These are phyloP conservation scores for Scaeva pyrastri DNA, from an alignment of 2,888 invertebrate species.

Conservation along the genomic window DNA sequence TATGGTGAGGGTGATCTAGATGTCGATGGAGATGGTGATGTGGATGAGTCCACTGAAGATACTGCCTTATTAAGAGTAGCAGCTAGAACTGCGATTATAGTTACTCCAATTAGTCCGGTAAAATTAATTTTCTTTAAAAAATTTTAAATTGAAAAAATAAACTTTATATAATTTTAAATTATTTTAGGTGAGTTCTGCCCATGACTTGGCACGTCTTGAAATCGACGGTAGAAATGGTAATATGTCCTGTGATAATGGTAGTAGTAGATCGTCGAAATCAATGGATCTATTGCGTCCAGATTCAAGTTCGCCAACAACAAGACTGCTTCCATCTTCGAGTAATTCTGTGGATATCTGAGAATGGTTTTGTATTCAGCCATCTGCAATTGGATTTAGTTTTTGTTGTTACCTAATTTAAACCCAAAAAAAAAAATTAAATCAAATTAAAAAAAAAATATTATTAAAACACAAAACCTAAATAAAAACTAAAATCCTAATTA, in stretches of 20 bases:
- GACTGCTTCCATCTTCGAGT: slow-evolving; percentile 73
- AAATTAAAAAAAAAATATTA: background rate
- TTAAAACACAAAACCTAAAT: background rate
- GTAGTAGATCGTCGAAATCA: slow-evolving; percentile 70
- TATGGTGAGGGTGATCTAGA: slow-evolving; percentile 84
- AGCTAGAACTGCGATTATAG: slow-evolving; percentile 84
- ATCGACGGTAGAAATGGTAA: slow-evolving; percentile 77
- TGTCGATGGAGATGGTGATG: slow-evolving; percentile 84
- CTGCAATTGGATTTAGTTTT: slow-evolving; percentile 69
- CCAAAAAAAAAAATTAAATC: slow-evolving; percentile 16
- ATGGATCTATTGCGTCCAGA: slow-evolving; percentile 79
- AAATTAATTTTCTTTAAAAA: too few relatives aligned
- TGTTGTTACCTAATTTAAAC: slow-evolving; percentile 45
- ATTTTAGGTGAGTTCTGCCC: slow-evolving; percentile 83
- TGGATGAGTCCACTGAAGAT: slow-evolving; percentile 85
- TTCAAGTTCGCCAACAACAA: slow-evolving; percentile 75
- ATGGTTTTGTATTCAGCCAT: slow-evolving; percentile 75
- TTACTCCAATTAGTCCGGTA: slow-evolving; percentile 84
- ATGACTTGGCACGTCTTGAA: slow-evolving; percentile 81
- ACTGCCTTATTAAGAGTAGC: slow-evolving; percentile 85
- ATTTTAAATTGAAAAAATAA: background rate
- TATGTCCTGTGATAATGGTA: slow-evolving; percentile 63
- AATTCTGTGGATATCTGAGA: slow-evolving; percentile 76
- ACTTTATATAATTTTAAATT: background rate
- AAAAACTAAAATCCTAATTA: background rate